phyloP scores from a whole-genome alignment of 2,113 vertebrate genomes.

The Aegotheles bennettii region DNA sequence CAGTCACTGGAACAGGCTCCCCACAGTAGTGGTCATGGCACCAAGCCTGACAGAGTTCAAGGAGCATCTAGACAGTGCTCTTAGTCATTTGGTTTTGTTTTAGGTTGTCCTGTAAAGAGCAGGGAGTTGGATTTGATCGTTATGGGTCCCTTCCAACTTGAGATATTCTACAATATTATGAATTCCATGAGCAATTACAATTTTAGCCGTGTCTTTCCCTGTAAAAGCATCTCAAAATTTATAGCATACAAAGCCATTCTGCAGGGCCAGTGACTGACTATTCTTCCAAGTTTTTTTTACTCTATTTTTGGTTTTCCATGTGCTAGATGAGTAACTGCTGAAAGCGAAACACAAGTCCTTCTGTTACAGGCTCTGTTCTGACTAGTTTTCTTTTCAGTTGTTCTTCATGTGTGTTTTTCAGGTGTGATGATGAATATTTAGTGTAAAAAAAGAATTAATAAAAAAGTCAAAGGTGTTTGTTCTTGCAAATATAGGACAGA shows the following conservation, averaged over 20 bases:
- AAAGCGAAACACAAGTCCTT: background rate
- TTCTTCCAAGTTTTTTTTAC: background rate
- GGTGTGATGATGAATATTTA: background rate
- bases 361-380: background rate
- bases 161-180: accelerated
- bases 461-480: background rate
- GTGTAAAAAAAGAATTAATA: background rate
- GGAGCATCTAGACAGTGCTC: background rate
- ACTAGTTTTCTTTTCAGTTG: background rate
- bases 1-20: background rate
- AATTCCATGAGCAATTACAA: background rate
- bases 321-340: background rate
- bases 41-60: background rate
- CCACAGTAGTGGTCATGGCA: background rate
- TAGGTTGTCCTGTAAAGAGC: too few species aligned
- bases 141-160: background rate
- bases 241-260: background rate
- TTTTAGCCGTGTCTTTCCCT: background rate
- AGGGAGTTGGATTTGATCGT: too few species aligned
- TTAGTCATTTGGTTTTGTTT: background rate
- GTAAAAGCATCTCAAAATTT: background rate
- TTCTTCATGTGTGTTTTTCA: background rate
- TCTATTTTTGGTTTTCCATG: background rate
- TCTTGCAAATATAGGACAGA: background rate
- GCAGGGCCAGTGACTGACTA: background rate